Evolutionary conservation across 2,797 vertebrate genomes (phyloP), one percentile per base, ranked within the genome.

Genomic region (Triplophysa yarkandensis): DNA sequence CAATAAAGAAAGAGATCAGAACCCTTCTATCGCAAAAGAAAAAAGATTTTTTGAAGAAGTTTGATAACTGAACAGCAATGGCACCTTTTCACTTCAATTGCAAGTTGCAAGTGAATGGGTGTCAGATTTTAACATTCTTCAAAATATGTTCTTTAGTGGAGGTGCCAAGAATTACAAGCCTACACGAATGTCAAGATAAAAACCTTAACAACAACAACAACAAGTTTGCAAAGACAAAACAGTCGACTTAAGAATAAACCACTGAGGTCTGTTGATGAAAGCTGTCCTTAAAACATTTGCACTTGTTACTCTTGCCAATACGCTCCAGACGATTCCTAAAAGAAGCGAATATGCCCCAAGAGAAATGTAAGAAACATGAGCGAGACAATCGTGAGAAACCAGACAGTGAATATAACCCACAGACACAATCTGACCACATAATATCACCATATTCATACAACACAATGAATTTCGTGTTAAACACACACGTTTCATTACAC

Each of bases 151-250:
- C n/a, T n/a, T n/a, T n/a, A n/a, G n/a, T n/a, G n/a, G n/a, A n/a
- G n/a, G n/a, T n/a, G n/a, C n/a, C n/a, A n/a, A n/a, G n/a, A n/a
- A n/a, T n/a, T n/a, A n/a, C n/a, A n/a, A n/a, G n/a, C n/a, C n/a
- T n/a, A n/a, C n/a, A n/a, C n/a, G n/a, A n/a, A n/a, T n/a, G n/a
- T n/a, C n/a, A n/a, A n/a, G n/a, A n/a, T n/a, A n/a, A n/a, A n/a
- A n/a, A n/a, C n/a, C n/a, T n/a, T n/a, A n/a, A n/a, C n/a, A 4
- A 63, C 52, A 46, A 28, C 23, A 66, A 13, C 36, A 19, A 34
- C 65, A 23, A 25, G 64, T 72, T 80, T 76, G 58, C 68, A 69
- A 25, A 54, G 32, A 36, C 28, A 73, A 54, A 73, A 79, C 34
- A 32, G 32, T 28, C 61, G 14, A 39, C 32, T 39, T 30, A 52